Evolutionary conservation across 2,888 invertebrate genomes (phyloP).

Genomic region (Venusia cambrica): DNA sequence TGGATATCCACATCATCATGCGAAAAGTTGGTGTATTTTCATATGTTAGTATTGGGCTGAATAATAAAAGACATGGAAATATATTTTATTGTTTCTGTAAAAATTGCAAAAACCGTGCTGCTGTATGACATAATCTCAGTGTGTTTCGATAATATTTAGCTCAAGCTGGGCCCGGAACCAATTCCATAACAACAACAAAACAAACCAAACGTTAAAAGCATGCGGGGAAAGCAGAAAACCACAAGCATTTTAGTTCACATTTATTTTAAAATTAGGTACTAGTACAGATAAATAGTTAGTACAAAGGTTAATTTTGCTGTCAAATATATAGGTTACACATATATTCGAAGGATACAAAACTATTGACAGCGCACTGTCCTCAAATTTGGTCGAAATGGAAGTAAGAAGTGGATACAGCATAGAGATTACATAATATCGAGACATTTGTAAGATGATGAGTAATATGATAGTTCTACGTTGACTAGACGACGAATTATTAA

Average conservation of each 20-base stretch:
- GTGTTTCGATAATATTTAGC: conserved; percentile 23
- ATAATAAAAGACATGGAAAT: no score
- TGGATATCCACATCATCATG: no score
- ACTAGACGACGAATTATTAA: background rate
- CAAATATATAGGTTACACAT: conserved; percentile 30
- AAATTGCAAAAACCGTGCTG: no score
- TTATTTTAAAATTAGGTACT: conserved; percentile 71
- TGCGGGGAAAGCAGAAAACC: conserved; percentile 76
- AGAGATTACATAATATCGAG: conserved; percentile 2
- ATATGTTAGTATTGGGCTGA: no score
- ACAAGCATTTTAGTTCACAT: conserved; percentile 74
- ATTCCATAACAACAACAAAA: conserved; percentile 39
- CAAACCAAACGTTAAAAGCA: conserved; percentile 60
- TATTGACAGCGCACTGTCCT: conserved; percentile 31
- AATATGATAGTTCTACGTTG: conserved; percentile 1
- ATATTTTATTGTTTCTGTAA: no score
- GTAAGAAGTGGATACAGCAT: conserved; percentile 37
- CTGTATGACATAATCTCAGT: no score
- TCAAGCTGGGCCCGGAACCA: conserved; percentile 59
- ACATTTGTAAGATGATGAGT: background rate
- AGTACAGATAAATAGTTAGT: conserved; percentile 44
- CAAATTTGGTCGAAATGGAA: conserved; percentile 31
- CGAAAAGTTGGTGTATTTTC: no score
- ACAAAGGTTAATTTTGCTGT: conserved; percentile 44
- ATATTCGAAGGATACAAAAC: conserved; percentile 39